Evolutionary conservation across 2,113 vertebrate species (phyloP).

Genomic region (Passer domesticus): DNA sequence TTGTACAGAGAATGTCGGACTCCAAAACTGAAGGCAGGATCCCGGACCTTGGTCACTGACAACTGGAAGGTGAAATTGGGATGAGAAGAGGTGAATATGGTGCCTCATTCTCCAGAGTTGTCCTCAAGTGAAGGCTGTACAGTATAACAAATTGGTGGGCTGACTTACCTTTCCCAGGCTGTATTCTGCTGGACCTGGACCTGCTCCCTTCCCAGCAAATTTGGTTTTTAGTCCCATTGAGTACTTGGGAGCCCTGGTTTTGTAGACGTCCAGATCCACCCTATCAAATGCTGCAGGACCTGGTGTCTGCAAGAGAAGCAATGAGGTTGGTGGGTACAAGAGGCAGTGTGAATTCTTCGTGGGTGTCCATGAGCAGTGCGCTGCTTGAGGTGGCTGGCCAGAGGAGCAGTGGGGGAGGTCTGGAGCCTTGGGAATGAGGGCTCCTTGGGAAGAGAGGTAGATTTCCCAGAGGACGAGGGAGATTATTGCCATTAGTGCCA

Average conservation of each 20-base stretch:
- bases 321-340: not conserved
- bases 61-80: not conserved
- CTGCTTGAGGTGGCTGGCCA: not conserved
- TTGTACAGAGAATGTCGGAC: not conserved
- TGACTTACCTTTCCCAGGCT: not conserved
- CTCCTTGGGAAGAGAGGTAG: not conserved
- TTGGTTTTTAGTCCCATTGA: not conserved
- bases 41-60: not conserved
- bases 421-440: not conserved
- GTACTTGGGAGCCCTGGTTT: not conserved
- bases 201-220: fast-evolving
- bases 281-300: not conserved
- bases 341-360: not conserved
- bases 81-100: not conserved
- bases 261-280: not conserved
- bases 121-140: not conserved
- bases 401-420: not conserved
- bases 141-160: not conserved
- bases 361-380: fast-evolving
- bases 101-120: not conserved
- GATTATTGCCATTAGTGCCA: fast-evolving
- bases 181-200: not conserved
- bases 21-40: not conserved
- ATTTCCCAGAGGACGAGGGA: not conserved
- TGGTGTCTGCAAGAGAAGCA: not conserved